Evolutionary conservation across 2,888 invertebrate species (phyloP), one percentile per base, ranked within the genome.

Genomic region (Brenthis daphne): DNA sequence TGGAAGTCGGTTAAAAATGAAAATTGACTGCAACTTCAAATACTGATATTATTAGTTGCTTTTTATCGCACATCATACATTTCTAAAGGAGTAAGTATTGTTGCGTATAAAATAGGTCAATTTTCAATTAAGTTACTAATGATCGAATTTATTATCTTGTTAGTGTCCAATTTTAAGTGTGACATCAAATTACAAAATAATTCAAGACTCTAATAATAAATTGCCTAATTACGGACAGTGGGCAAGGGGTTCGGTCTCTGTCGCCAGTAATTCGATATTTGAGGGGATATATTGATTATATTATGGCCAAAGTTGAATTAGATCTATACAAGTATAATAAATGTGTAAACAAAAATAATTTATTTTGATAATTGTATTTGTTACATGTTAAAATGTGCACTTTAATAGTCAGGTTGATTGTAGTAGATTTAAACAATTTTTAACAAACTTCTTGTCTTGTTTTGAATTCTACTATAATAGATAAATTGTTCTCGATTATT

Each of bases 171-270:
- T 79, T 79, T 76, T 69, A 61, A 72, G 58, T 57, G 80, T 80
- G 82, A 82, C 81, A 80, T 87, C 85, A 78, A 84, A 85, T 89
- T 87, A 86, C 86, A 79, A 78, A 84, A 87, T 88, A 85, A 86
- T 85, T 84, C 78, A 77, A 79, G 74, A 75, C 74, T 70, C 75
- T 74, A 76, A 78, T 74, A 73, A 71, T 74, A 72, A 73, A 70
- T 69, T 68, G 70, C 74, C 79, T 87, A 85, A 86, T 88, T 86
- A 82, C 75, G 75, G 61, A 64, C 54, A 68, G 77, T 77, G 77
- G 76, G 78, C 75, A 76, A 76, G 75, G 77, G 78, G 75, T 76
- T 71, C 67, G 68, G 63, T 75, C 48, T 75, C 73, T 76, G 78
- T 73, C 74, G 72, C 72, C 76, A 80, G 86, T 82, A 82, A 89